Evolutionary conservation across 2,113 vertebrate genomes (phyloP).

Genomic region (Blennius ocellaris): DNA sequence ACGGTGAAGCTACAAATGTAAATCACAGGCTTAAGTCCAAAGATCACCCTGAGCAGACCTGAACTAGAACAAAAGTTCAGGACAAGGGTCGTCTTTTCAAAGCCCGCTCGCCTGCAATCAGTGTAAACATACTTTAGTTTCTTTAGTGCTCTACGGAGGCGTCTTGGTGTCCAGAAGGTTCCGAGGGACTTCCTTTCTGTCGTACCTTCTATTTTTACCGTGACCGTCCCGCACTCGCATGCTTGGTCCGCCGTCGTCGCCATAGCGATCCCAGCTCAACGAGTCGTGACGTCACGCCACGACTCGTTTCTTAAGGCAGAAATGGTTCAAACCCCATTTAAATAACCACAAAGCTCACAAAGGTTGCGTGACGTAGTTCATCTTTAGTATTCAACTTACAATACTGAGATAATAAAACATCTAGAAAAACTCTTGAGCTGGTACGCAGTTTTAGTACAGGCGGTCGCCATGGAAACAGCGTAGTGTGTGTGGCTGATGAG

Average conservation of each 20-base stretch:
- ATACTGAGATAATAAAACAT: slow-evolving; percentile 50
- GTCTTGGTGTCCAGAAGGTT: slow-evolving; percentile 15
- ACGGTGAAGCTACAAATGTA: slow-evolving; percentile 59
- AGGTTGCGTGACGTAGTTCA: slow-evolving; percentile 40
- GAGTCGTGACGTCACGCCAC: slow-evolving; percentile 39
- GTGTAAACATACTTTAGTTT: slow-evolving; percentile 18
- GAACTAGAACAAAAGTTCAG: slow-evolving; percentile 43
- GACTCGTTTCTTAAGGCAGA: slow-evolving; percentile 67
- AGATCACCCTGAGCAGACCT: slow-evolving; percentile 44
- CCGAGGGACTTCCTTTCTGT: slow-evolving; percentile 12
- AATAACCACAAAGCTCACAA: slow-evolving; percentile 50
- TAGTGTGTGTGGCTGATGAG: slow-evolving; percentile 17
- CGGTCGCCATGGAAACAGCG: slow-evolving; percentile 36
- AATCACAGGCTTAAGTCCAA: slow-evolving; percentile 63
- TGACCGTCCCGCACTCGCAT: slow-evolving; percentile 10
- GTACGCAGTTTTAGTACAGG: slow-evolving; percentile 1
- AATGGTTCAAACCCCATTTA: slow-evolving; percentile 61
- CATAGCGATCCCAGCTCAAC: slow-evolving; percentile 52
- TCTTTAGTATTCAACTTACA: slow-evolving; percentile 44
- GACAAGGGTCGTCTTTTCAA: slow-evolving; percentile 7
- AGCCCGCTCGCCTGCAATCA: background rate
- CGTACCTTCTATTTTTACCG: no score
- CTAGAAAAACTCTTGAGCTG: slow-evolving; percentile 37
- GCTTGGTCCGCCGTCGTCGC: slow-evolving; percentile 37
- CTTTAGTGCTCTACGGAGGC: slow-evolving; percentile 45